phyloP scores from a whole-genome alignment of 1,140 invertebrate species.

The Mycetomoellerius zeteki region DNA sequence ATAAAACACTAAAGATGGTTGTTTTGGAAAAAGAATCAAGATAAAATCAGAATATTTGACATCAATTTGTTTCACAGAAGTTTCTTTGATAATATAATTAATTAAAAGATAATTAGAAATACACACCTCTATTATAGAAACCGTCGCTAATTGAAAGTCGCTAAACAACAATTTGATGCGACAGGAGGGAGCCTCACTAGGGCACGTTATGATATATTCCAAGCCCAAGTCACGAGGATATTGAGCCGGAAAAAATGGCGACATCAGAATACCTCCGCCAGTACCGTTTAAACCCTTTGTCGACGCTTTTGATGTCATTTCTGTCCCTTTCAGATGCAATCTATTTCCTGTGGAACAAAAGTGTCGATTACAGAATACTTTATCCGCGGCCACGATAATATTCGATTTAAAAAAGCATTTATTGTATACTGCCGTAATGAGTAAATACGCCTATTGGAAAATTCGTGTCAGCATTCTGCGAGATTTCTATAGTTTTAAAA shows the following conservation, averaged over 20 bases:
- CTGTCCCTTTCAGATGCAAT: conserved; percentile 87
- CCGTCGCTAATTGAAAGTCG: conserved; percentile 90
- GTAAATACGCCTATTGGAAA: too few species aligned
- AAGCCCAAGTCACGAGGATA: conserved; percentile 91
- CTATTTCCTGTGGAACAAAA: conserved; percentile 88
- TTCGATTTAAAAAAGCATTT: conserved; percentile 28
- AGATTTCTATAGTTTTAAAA: too few species aligned
- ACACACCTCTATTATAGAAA: conserved; percentile 90
- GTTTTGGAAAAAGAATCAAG: neutral
- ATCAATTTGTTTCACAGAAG: neutral
- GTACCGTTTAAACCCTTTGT: conserved; percentile 83
- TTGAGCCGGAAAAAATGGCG: conserved; percentile 91
- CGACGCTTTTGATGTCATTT: conserved; percentile 78
- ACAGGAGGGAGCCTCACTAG: conserved; percentile 86
- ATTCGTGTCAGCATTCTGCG: neutral
- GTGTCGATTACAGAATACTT: conserved; percentile 30
- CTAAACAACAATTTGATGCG: conserved; percentile 90
- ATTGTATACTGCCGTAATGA: neutral
- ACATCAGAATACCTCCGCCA: conserved; percentile 86
- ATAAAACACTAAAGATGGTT: neutral
- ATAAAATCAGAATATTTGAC: neutral
- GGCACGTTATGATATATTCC: conserved; percentile 90
- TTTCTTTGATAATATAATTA: neutral
- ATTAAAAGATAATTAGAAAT: conserved; percentile 12
- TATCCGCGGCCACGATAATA: neutral